Base-by-base conservation (phyloP, 2,113 vertebrate species). In the Thunnus maccoyii region DNA sequence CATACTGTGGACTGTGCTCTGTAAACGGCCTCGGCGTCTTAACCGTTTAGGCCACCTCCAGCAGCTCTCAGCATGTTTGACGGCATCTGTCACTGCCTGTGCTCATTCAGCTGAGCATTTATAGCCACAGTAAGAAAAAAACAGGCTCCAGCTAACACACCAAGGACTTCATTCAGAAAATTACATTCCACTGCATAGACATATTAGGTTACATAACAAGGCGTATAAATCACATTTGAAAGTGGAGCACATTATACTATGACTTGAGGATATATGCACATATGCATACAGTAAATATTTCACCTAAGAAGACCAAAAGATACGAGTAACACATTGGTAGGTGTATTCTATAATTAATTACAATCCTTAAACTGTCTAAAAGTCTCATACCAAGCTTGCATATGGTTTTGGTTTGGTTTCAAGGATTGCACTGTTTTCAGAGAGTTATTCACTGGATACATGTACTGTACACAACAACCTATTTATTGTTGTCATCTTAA, bases 101-200 rank as follows among this genome's bases (percentile, higher is more conserved):
- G 57, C 68, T 74, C 51, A 36, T 72, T 88, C 76, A 80, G 78
- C 57, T 62, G 46, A 80, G 27, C 71, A 54, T 86, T 87, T 89
- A 88, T 72, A 61, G 73, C 70, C 76, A 46, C 47, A 17, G 58
- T 89, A 69, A 88, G 64, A 81, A 11, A 20, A 54, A 17, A 62
- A 76, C 51, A 52, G 63, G 20, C 51, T 78, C 66, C 69, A 72
- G 48, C 41, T 66, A 41, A 55, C 66, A 52, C 57, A 70, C 51
- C 36, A 51, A 55, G 47, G 57, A 60, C 69, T 88, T 76, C 57
- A 87, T 85, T 90, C 74, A 88, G 41, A 85, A 83, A 82, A 80
- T n/a, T 32, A 20, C 58, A 86, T 91, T 85, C 64, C 61, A 61
- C 22, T 70, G 27, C 52, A 14, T 9, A 5, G 51, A n/a, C 50